phyloP scores from a whole-genome alignment of 2,113 vertebrate genomes.

The Cacatua alba region DNA sequence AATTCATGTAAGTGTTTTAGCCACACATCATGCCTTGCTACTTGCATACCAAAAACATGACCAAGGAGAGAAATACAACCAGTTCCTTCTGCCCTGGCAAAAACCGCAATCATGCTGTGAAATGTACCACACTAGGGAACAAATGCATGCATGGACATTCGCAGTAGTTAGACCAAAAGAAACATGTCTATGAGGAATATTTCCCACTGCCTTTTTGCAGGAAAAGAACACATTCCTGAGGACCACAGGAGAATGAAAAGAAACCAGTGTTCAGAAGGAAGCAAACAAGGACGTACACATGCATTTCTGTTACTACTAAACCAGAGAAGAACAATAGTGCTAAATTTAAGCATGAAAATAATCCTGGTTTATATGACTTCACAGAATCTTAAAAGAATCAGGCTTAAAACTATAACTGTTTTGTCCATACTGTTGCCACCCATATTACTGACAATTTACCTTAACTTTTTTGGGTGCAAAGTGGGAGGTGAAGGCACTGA shows the following conservation, averaged over 20 bases:
- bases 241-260: background rate
- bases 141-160: background rate
- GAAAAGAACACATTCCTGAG: background rate
- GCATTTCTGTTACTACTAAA: background rate
- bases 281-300: background rate
- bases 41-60: background rate
- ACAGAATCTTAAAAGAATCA: background rate
- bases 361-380: background rate
- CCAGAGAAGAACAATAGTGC: background rate
- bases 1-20: background rate
- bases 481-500: background rate
- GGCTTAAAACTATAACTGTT: background rate
- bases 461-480: background rate
- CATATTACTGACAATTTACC: background rate
- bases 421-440: background rate
- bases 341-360: background rate
- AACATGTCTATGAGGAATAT: background rate
- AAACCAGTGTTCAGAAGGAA: background rate
- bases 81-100: background rate
- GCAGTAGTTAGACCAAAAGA: background rate
- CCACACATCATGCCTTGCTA: background rate
- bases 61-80: background rate
- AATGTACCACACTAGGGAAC: background rate
- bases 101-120: background rate
- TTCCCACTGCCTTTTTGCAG: background rate